Evolutionary conservation across 2,797 vertebrate genomes (phyloP).

Genomic region (Eurystomus glaucurus): DNA sequence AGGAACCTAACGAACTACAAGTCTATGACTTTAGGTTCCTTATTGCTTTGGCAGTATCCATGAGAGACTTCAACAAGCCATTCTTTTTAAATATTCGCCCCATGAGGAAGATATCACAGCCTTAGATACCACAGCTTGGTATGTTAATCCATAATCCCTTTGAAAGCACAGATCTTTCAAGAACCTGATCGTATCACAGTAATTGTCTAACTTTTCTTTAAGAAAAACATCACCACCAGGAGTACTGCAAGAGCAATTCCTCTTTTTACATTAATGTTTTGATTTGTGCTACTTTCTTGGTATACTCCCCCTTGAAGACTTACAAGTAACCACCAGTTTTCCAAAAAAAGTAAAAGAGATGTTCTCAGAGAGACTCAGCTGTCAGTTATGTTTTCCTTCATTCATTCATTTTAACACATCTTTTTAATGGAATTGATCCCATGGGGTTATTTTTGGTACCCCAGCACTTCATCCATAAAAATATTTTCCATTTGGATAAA

Average conservation of each 20-base stretch:
- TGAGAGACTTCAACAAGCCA: background rate
- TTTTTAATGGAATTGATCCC: background rate
- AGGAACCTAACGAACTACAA: background rate
- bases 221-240: background rate
- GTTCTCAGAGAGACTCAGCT: background rate
- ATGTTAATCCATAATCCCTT: background rate
- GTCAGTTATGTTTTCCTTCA: background rate
- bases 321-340: background rate
- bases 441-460: background rate
- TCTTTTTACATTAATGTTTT: background rate
- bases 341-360: background rate
- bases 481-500: background rate
- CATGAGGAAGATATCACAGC: background rate
- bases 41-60: background rate
- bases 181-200: background rate
- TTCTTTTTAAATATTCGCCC: background rate
- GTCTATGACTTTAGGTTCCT: background rate
- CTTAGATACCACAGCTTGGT: background rate
- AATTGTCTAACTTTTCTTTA: background rate
- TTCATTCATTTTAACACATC: background rate
- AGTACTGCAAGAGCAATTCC: background rate
- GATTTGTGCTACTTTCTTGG: background rate
- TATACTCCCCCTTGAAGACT: background rate
- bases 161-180: background rate
- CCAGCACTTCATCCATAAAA: background rate